Evolutionary conservation across 1,140 invertebrate genomes (phyloP).

Genomic region (Apis florea): DNA sequence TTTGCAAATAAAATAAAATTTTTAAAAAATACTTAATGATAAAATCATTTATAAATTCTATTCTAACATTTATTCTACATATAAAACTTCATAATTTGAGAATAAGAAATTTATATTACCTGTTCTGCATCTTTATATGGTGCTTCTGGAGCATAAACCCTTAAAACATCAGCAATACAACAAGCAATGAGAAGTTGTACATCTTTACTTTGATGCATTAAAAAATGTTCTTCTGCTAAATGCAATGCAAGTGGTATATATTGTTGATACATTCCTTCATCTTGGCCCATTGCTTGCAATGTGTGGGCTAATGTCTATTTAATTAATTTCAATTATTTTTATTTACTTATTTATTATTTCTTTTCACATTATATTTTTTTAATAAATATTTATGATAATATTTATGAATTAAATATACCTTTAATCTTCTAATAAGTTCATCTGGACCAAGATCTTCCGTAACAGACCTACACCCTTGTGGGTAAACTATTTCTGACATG

Average conservation of each 20-base stretch:
- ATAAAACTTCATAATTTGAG: conserved; percentile 59
- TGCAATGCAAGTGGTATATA: conserved; percentile 96
- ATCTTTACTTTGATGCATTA: conserved; percentile 94
- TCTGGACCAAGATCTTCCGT: conserved; percentile 96
- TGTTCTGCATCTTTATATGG: conserved; percentile 97
- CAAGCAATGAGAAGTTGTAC: conserved; percentile 97
- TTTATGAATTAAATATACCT: conserved; percentile 82
- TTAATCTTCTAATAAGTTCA: conserved; percentile 95
- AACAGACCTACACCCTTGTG: conserved; percentile 92
- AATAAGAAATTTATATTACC: conserved; percentile 82
- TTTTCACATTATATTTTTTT: neutral
- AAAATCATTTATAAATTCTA: too few species aligned
- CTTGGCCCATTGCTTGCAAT: conserved; percentile 97
- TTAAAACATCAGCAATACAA: conserved; percentile 97
- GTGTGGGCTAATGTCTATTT: conserved; percentile 92
- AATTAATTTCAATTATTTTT: conserved; percentile 28
- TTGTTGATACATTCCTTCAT: conserved; percentile 95
- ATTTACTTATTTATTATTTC: neutral
- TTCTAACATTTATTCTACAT: neutral
- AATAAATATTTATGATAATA: neutral
- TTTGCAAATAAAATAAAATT: neutral
- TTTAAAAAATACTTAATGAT: conserved; percentile 9
- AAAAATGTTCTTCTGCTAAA: conserved; percentile 95
- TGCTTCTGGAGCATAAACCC: conserved; percentile 99
- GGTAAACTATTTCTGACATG: conserved; percentile 92